Evolutionary conservation across 2,888 invertebrate genomes (phyloP).

Genomic region (Geophilus truncorum): DNA sequence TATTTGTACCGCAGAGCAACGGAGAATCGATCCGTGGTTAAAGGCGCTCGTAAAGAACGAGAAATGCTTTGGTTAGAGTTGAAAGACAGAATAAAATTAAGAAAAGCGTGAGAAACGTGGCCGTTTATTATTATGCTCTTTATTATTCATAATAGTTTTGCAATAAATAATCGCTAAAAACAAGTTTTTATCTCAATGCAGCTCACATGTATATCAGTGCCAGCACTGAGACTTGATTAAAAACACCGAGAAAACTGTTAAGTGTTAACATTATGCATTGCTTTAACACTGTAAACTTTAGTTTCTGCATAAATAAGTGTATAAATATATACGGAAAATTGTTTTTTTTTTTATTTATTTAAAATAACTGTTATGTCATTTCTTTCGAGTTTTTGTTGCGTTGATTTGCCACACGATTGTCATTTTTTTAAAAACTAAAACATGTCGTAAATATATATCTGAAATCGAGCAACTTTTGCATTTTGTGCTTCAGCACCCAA

Average conservation of each 20-base stretch:
- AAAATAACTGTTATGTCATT: background rate
- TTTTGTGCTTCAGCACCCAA: background rate
- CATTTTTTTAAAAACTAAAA: background rate
- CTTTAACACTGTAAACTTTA: background rate
- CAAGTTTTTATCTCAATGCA: background rate
- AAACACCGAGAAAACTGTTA: too few species aligned
- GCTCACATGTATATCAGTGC: background rate
- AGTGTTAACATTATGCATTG: too few species aligned
- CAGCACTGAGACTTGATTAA: conserved; percentile 27
- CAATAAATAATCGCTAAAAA: conserved; percentile 3
- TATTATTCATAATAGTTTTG: background rate
- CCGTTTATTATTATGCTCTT: background rate
- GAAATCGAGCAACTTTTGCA: background rate
- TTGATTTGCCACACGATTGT: conserved; percentile 10
- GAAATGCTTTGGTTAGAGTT: conserved; percentile 19
- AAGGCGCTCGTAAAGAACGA: conserved; percentile 49
- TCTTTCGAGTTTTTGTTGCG: background rate
- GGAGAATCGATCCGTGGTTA: conserved; percentile 51
- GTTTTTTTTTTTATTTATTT: background rate
- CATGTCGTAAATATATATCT: background rate
- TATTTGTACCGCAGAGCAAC: conserved; percentile 50
- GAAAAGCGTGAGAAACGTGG: background rate
- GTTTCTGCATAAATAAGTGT: background rate
- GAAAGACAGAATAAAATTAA: conserved; percentile 7
- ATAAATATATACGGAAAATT: background rate